Evolutionary conservation across 2,797 vertebrate species (phyloP).

Genomic region (Perodicticus potto): DNA sequence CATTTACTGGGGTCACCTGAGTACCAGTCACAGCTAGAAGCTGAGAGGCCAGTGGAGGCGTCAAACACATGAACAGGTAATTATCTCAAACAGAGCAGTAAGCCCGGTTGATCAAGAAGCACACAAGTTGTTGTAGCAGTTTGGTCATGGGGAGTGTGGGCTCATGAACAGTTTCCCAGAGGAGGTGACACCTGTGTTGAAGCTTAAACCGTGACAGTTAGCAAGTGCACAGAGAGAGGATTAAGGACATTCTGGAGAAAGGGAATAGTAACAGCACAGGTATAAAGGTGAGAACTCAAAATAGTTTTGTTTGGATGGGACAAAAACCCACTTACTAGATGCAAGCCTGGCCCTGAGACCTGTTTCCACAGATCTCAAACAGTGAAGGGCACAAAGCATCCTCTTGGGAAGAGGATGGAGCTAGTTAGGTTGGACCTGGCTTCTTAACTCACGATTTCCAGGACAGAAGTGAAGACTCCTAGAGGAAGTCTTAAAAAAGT

Average conservation of each 20-base stretch:
- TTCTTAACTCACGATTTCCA: not conserved
- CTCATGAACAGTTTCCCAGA: not conserved
- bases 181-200: not conserved
- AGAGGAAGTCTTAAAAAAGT: not conserved
- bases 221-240: not conserved
- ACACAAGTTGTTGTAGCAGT: not conserved
- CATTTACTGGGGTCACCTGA: slow-evolving; percentile 1
- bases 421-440: not conserved
- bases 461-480: not conserved
- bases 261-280: not conserved
- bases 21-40: not conserved
- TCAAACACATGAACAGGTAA: not conserved
- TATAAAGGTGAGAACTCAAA: not conserved
- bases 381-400: not conserved
- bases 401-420: not conserved
- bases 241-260: not conserved
- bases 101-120: not conserved
- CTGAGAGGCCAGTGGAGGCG: not conserved
- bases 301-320: not conserved
- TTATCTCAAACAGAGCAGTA: not conserved
- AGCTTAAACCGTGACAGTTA: not conserved
- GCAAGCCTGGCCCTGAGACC: not conserved
- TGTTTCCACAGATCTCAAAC: not conserved
- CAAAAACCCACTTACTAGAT: not conserved
- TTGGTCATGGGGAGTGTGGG: not conserved